These are phyloP conservation scores for Formica aserva DNA, from an alignment of 2,888 invertebrate genomes.

Conservation along the genomic window DNA sequence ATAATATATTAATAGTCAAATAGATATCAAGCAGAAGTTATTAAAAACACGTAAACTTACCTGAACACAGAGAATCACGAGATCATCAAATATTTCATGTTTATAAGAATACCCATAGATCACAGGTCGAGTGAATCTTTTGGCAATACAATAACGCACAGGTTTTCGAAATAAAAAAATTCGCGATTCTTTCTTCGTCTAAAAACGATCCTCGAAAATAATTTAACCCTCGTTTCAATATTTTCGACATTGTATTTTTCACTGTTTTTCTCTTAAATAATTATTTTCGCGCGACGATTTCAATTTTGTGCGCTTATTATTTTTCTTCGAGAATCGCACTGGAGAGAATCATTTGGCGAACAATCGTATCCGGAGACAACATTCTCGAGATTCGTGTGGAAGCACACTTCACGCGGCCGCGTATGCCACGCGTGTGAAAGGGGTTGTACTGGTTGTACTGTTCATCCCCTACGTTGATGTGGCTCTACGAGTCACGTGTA, in stretches of 20 bases:
- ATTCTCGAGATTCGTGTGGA: constrained; percentile 69
- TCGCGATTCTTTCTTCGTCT: constrained; percentile 3
- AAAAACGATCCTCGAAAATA: neutral
- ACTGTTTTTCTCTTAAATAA: neutral
- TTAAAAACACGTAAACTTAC: constrained; percentile 46
- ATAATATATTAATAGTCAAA: neutral
- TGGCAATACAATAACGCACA: constrained; percentile 39
- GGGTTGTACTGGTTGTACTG: constrained; percentile 64
- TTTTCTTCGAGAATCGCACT: neutral
- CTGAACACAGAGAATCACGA: constrained; percentile 71
- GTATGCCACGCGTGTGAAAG: constrained; percentile 82
- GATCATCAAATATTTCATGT: constrained; percentile 64
- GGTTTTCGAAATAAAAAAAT: constrained; percentile 15
- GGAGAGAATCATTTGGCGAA: constrained; percentile 34
- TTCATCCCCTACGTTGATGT: constrained; percentile 76
- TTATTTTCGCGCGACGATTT: neutral
- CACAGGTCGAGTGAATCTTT: constrained; percentile 51
- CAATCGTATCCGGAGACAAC: constrained; percentile 71
- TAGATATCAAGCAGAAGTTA: neutral
- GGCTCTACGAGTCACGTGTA: constrained; percentile 81
- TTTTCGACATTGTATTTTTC: constrained; percentile 8
- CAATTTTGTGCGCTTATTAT: neutral
- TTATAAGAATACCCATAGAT: constrained; percentile 59
- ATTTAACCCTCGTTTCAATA: neutral
- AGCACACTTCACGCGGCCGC: constrained; percentile 78